A percentile compares a stretch with the other conserved stretches of the same genome.
These are phyloP conservation scores for Vultur gryphus DNA, from an alignment of 2,797 vertebrate genomes.

Conservation along the genomic window DNA sequence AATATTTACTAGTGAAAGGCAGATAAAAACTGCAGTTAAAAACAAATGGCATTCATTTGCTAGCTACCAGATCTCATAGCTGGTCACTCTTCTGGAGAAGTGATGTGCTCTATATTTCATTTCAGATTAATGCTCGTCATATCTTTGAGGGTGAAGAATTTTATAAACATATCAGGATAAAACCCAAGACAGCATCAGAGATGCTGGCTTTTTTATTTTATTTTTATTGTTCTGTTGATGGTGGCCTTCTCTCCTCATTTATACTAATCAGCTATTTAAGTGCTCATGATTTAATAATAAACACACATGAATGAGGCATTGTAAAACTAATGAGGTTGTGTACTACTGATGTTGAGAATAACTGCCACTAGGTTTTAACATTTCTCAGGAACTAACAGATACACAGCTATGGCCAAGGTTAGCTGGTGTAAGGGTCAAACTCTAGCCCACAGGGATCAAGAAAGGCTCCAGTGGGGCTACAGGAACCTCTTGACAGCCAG, in stretches of 20 bases:
- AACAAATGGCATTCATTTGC: conserved; percentile 33
- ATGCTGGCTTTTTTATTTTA: neutral
- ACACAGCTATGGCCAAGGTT: neutral
- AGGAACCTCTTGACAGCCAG: neutral
- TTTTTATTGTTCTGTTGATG: conserved; percentile 18
- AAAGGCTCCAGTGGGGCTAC: neutral
- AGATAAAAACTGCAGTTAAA: conserved; percentile 50
- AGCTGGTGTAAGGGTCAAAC: conserved; percentile 2
- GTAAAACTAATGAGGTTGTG: conserved; percentile 26
- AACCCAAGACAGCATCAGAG: neutral
- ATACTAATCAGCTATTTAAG: conserved; percentile 28
- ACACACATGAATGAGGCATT: conserved; percentile 8
- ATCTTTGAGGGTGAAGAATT: conserved; percentile 28
- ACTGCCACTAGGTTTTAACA: neutral
- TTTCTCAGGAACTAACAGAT: neutral
- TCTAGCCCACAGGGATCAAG: neutral
- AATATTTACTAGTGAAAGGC: conserved; percentile 38
- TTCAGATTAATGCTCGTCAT: neutral
- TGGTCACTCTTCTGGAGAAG: conserved; percentile 9
- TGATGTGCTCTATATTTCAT: conserved; percentile 33
- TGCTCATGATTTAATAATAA: conserved; percentile 61
- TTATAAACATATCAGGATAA: conserved; percentile 9
- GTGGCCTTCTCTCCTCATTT: conserved; percentile 20
- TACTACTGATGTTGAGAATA: conserved; percentile 5
- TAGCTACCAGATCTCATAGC: conserved; percentile 6